Base-by-base conservation (phyloP, 1,140 invertebrate genomes). In the Bombus huntii region DNA sequence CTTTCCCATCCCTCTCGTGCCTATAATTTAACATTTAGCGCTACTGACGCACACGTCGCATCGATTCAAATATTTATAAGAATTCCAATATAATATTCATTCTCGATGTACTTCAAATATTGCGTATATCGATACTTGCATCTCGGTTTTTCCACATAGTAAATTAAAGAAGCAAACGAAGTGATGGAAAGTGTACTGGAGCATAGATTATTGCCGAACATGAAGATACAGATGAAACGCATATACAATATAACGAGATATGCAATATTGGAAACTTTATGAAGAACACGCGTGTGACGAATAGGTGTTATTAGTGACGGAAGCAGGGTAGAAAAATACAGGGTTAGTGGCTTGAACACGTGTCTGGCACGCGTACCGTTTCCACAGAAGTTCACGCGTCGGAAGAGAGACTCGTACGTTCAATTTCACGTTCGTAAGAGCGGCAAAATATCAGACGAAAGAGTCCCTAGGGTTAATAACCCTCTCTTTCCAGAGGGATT, bases 391-490 rank as follows among this genome's bases (percentile, higher is more conserved):
- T 44, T 72, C 39, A 62, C 28, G 31, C 59, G 70, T 37, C 44
- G 59, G 8, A 80, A 18, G 59, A 81, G 66, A 37, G 47, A 70
- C 59, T 76, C 44, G 47, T 66, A 25, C 72, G 71, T 83, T 83
- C 87, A 77, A 90, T 90, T 90, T 90, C 81, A 90, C 74, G 89
- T 90, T 82, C 89, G 44, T 28, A 34, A 66, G 81, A 90, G 89
- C 89, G 73, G 75, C 71, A 90, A 90, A 90, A 77, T 86, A 76
- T 65, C 81, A 59, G 44, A 25, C 73, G 47, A 59, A 86, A 66
- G 28, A 70, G 66, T 28, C 70, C 65, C 28, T 66, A 81, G 81
- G 83, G 88, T 87, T 90, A 90, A 90, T 83, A 90, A 83, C 80
- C 81, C 80, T 47, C 75, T 79, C 82, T 66, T 87, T 83, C 39